Base-by-base conservation (phyloP, 2,888 invertebrate species). In the Druceiella hillmani region DNA sequence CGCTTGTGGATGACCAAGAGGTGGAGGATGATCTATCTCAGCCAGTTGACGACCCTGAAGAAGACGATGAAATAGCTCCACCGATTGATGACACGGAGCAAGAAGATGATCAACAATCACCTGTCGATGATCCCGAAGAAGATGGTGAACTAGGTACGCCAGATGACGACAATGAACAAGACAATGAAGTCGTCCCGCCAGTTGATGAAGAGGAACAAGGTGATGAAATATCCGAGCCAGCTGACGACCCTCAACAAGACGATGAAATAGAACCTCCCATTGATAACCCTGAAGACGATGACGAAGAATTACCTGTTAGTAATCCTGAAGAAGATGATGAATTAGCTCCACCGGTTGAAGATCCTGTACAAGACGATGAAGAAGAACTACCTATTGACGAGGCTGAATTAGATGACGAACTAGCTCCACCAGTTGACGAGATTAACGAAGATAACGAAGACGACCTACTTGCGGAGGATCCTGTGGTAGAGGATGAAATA, bases 81-180 rank as follows among this genome's bases (percentile, higher is more conserved):
- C n/a, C n/a, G n/a, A n/a, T n/a, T n/a, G n/a, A n/a, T n/a, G n/a
- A n/a, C n/a, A n/a, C n/a, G n/a, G n/a, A n/a, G n/a, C n/a, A n/a
- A n/a, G n/a, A n/a, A n/a, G n/a, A n/a, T n/a, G n/a, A n/a, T n/a
- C n/a, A n/a, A n/a, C n/a, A n/a, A n/a, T n/a, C n/a, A n/a, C n/a
- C n/a, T n/a, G n/a, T n/a, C n/a, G n/a, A n/a, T n/a, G n/a, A n/a
- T n/a, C n/a, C n/a, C n/a, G n/a, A n/a, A n/a, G n/a, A n/a, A n/a
- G n/a, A n/a, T n/a, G n/a, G n/a, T n/a, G n/a, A n/a, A n/a, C n/a
- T n/a, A n/a, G n/a, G n/a, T n/a, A n/a, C n/a, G n/a, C n/a, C n/a
- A 9, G 25, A 36, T 7, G 28, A 26, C 5, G 39, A 42, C 17
- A 27, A 14, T 5, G 50, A 47, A 22, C n/a, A n/a, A n/a, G n/a